Evolutionary conservation across 2,888 invertebrate genomes (phyloP), one percentile per base, ranked within the genome.

Genomic region (Oegoconia quadripuncta): DNA sequence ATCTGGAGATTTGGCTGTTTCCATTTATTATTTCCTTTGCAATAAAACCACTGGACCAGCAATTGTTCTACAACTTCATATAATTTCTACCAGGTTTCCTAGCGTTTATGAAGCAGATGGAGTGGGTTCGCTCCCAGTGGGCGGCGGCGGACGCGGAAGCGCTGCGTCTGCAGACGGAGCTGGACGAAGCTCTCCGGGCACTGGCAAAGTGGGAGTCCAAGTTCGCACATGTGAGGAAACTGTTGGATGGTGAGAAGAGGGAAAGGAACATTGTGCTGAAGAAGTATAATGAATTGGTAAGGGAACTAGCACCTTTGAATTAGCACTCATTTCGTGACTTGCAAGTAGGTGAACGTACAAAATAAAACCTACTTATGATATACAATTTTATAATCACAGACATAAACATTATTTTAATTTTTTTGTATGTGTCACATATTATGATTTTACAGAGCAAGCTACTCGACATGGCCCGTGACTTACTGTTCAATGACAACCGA

Each of bases 221-320:
- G 68, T 89, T 97, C 45, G 92, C 92, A 52, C 93, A 94, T 71
- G 95, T 95, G 0, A 89, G 96, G 38, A 92, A 92, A 52, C 86
- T 96, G 26, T 81, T 96, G 1, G 96, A 96, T 56, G 90, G 92
- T 44, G 96, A 97, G 62, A 93, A 93, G 55, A 90, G 91, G 45
- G 91, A 90, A 36, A 86, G 94, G 13, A 90, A 91, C 39, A 88
- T 89, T 54, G 91, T 91, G 0, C 91, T 95, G 69, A 89, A 92
- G 46, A 94, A 96, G 41, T 90, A 92, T 44, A 92, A 91, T 72
- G 88, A 90, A 58, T 80, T 94, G 88, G 94, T 94, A 74, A 73
- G 78, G 5, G n/a, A n/a, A n/a, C n/a, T n/a, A n/a, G n/a, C n/a
- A n/a, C n/a, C n/a, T n/a, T n/a, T n/a, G n/a, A n/a, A n/a, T n/a